These are phyloP conservation scores for Drosophila mauritiana DNA, from an alignment of 1,140 invertebrate species.

Conservation along the genomic window DNA sequence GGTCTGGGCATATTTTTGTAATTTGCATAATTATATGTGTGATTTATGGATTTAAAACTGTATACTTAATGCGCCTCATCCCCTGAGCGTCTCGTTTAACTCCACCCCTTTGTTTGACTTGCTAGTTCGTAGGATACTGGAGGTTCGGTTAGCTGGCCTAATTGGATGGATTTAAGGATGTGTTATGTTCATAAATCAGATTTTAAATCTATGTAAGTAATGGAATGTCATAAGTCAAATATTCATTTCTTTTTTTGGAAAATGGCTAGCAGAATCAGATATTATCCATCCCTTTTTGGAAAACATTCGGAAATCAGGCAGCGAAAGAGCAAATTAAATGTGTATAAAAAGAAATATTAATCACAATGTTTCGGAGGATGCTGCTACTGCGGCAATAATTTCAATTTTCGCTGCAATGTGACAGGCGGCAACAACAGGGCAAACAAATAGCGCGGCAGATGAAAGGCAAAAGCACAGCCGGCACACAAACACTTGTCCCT, in stretches of 20 bases:
- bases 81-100: slow-evolving; percentile 1
- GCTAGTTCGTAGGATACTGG: slow-evolving; percentile 22
- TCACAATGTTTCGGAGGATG: slow-evolving; percentile 49
- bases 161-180: slow-evolving; percentile 26
- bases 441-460: slow-evolving; percentile 59
- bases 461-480: slow-evolving; percentile 58
- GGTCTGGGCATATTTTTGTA: slow-evolving; percentile 62
- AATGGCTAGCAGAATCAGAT: no score
- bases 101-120: slow-evolving; percentile 43
- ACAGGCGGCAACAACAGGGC: slow-evolving; percentile 66
- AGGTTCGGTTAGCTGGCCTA: slow-evolving; percentile 14
- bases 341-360: slow-evolving; percentile 67
- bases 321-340: slow-evolving; percentile 27
- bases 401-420: slow-evolving; percentile 75
- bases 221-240: no score
- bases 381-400: slow-evolving; percentile 68
- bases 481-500: slow-evolving; percentile 18
- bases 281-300: neutral
- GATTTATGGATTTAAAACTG: slow-evolving; percentile 78
- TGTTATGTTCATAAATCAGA: neutral
- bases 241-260: no score
- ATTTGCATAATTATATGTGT: slow-evolving; percentile 82
- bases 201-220: neutral
- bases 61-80: slow-evolving; percentile 31
- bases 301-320: neutral